These are phyloP conservation scores for Rhinolophus ferrumequinum DNA, from an alignment of 2,113 vertebrate species.

Conservation along the genomic window DNA sequence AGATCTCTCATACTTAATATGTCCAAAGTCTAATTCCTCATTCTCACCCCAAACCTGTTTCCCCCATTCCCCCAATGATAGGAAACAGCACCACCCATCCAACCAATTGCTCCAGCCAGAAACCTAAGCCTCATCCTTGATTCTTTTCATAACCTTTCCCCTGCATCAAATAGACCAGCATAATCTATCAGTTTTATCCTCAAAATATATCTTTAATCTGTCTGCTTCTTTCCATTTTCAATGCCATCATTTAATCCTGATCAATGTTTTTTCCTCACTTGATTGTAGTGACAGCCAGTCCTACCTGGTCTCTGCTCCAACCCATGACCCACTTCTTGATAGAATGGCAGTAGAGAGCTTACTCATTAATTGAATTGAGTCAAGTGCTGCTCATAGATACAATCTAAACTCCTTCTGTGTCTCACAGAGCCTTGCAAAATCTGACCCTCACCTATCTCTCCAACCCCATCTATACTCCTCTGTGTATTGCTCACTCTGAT, in stretches of 20 bases:
- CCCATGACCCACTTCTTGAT: not conserved
- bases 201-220: not conserved
- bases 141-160: not conserved
- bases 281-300: not conserved
- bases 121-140: not conserved
- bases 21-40: not conserved
- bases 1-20: not conserved
- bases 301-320: not conserved
- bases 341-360: not conserved
- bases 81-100: not conserved
- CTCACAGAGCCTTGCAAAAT: not conserved
- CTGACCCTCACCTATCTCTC: not conserved
- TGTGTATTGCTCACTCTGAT: not conserved
- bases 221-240: constrained; percentile 18
- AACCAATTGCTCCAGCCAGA: not conserved
- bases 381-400: not conserved
- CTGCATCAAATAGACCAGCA: not conserved
- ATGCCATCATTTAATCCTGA: not conserved
- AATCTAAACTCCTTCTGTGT: not conserved
- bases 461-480: not conserved
- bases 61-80: not conserved
- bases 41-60: constrained; percentile 3
- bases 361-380: not conserved
- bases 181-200: not conserved
- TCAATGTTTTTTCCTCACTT: not conserved